Conservation (phyloP, 2,797 vertebrate genomes). For the Sebastes steindachneri region DNA sequence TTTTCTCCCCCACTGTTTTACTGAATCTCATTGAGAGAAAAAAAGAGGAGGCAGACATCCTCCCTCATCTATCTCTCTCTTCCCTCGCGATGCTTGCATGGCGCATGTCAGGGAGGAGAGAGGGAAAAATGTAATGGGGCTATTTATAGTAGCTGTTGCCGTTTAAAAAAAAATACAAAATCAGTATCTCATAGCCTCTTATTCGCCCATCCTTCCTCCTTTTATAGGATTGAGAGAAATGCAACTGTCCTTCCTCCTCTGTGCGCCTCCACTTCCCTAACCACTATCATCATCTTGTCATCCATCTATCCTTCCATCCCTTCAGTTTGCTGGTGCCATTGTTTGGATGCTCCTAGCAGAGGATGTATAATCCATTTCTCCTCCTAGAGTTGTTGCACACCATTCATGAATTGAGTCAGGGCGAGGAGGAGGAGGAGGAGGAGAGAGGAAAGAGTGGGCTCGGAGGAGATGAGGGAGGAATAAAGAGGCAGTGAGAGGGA, state of each 20-base stretch:
- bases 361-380: constrained; percentile 71
- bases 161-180: constrained; percentile 42
- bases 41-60: constrained; percentile 27
- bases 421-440: constrained; percentile 16
- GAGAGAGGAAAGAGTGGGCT: background rate
- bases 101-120: constrained; percentile 70
- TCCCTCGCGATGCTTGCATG: constrained; percentile 15
- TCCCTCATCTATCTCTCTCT: constrained; percentile 28
- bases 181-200: constrained; percentile 35
- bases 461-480: constrained; percentile 17
- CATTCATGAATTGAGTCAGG: constrained; percentile 45
- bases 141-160: constrained; percentile 83
- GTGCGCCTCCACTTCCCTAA: background rate
- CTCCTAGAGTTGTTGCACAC: constrained; percentile 45
- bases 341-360: constrained; percentile 50
- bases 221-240: constrained; percentile 16
- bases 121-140: constrained; percentile 67
- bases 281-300: constrained; percentile 46
- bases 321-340: constrained; percentile 38
- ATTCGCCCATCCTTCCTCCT: background rate
- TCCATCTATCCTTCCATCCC: constrained; percentile 13
- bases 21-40: constrained; percentile 43
- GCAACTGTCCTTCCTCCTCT: constrained; percentile 24
- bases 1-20: constrained; percentile 3
- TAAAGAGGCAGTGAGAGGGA: constrained; percentile 54